Percentiles rank a stretch among this genome's conserved stretches.
These are phyloP conservation scores for Orthosia cruda DNA, from an alignment of 2,888 invertebrate genomes.

Conservation along the genomic window DNA sequence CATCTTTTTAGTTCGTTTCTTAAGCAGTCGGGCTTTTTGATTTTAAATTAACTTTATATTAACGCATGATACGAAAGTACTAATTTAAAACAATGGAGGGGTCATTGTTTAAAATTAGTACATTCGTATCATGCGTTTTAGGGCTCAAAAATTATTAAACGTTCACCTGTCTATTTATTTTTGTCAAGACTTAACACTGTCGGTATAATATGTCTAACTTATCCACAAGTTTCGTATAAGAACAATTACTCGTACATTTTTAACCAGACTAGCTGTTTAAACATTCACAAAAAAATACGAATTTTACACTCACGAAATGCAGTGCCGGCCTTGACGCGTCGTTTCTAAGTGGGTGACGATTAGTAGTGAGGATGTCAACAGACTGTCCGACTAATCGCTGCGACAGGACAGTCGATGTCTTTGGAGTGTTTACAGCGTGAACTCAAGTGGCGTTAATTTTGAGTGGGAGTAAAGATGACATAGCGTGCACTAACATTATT, in stretches of 20 bases:
- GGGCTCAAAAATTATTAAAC: no score
- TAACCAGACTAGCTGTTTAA: no score
- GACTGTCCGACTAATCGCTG: conserved; percentile 16
- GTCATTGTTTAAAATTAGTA: no score
- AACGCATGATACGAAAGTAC: no score
- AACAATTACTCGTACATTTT: not conserved
- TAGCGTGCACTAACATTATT: not conserved
- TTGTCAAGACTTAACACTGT: no score
- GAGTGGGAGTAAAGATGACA: not conserved
- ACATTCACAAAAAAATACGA: conserved; percentile 15
- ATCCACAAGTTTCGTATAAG: not conserved
- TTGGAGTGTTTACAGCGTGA: conserved; percentile 17
- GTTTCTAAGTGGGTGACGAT: conserved; percentile 37
- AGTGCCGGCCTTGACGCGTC: conserved; percentile 40
- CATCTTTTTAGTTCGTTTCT: no score
- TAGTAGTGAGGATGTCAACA: conserved; percentile 18
- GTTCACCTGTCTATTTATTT: no score
- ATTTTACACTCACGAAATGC: conserved; percentile 19
- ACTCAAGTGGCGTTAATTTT: conserved; percentile 1
- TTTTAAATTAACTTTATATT: no score
- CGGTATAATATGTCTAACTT: no score
- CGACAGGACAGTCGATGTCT: conserved; percentile 36
- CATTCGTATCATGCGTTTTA: no score
- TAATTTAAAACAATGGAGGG: no score
- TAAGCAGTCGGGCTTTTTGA: no score